These are phyloP conservation scores for Anguilla pacifica DNA, from an alignment of 2,797 vertebrate species.

Conservation along the genomic window DNA sequence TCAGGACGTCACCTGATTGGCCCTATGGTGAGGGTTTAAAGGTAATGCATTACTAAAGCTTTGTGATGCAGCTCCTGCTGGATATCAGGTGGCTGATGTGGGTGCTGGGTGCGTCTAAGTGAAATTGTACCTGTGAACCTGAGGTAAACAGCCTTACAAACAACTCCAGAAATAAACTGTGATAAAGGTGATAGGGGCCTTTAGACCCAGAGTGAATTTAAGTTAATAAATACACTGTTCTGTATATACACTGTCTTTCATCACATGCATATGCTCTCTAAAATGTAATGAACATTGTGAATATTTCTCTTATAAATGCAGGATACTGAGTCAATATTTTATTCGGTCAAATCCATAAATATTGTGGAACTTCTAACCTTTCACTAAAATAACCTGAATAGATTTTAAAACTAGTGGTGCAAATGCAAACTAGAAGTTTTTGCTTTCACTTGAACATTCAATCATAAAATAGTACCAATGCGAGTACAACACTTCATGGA, in stretches of 20 bases:
- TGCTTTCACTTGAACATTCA: background rate
- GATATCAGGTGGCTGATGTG: slow-evolving; percentile 26
- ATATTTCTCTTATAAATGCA: background rate
- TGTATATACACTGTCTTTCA: background rate
- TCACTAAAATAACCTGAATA: background rate
- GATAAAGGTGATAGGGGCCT: background rate
- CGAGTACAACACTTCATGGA: background rate
- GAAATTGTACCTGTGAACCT: background rate
- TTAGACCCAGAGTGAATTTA: background rate
- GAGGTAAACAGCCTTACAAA: background rate
- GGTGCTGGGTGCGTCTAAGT: background rate
- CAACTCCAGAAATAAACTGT: slow-evolving; percentile 21
- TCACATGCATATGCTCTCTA: background rate
- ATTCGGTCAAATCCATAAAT: background rate
- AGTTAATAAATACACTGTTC: background rate
- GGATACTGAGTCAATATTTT: background rate
- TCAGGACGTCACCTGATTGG: slow-evolving; percentile 31
- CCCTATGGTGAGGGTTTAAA: slow-evolving; percentile 34
- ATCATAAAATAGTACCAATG: background rate
- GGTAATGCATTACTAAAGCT: slow-evolving; percentile 33
- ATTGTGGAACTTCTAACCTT: background rate
- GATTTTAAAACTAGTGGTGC: background rate
- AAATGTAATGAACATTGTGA: background rate
- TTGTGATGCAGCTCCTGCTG: slow-evolving; percentile 28
- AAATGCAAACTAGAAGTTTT: background rate